Base-by-base conservation (phyloP, 2,113 vertebrate species). In the Nematolebias whitei region DNA sequence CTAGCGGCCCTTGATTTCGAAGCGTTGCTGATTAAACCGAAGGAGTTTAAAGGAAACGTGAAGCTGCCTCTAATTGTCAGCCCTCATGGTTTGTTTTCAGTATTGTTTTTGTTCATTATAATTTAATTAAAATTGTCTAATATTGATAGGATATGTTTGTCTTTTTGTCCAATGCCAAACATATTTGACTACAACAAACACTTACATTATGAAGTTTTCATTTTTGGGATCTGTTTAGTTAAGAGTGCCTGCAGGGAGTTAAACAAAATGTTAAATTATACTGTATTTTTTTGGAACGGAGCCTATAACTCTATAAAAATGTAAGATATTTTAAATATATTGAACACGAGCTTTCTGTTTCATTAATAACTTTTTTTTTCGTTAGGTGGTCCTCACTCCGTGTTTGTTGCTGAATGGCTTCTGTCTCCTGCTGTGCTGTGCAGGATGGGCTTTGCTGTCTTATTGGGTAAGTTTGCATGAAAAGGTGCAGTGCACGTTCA, bases 321-420 rank as follows among this genome's bases (percentile, higher is more conserved):
- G 22, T 14, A 51, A 40, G n/a, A 12, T 40, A 48, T 26, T 8
- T 23, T 10, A 15, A 38, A 39, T 41, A 18, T 23, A 23, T 39
- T 12, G 12, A 60, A 50, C 62, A 5, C 38, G 24, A 47, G 32
- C 15, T 7, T 0, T 58, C 5, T 67, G 0, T 57, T 0, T 2
- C 69, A 68, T 0, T 12, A 13, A 0, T 0, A 1, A 56, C 9
- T 40, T 22, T 74, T 68, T 73, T 29, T 77, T 26, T 54, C 12
- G 53, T 19, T 39, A 99, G 97, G 97, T n/a, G 97, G 97, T 1
- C 97, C 97, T 44, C 97, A 99, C 66, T 91, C 94, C 0, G 93
- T 94, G 35, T 90, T 94, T 70, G 92, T 94, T 0, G 91, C 95
- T 0, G 92, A 94, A 14, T 99, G 97, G 97, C 80, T 94, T 84